These are phyloP conservation scores for Heliconius eleuchia DNA, from an alignment of 1,140 invertebrate species.

Conservation along the genomic window DNA sequence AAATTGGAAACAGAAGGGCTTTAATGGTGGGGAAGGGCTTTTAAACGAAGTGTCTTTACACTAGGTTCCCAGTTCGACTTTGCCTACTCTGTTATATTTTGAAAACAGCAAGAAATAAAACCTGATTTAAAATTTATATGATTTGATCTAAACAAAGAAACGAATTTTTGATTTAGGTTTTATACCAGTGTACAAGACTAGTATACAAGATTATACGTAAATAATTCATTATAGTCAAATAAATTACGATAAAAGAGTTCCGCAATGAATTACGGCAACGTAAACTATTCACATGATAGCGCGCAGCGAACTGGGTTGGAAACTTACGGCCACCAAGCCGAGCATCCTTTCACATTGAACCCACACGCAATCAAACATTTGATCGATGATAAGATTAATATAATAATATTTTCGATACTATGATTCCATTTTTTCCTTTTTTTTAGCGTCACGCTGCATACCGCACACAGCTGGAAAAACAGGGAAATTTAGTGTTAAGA, in stretches of 20 bases:
- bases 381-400: constrained; percentile 42
- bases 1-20: no score
- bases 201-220: background rate
- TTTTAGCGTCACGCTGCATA: no score
- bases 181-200: background rate
- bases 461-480: no score
- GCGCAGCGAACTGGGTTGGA: constrained; percentile 64
- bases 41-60: no score
- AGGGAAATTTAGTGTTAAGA: no score
- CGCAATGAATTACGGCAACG: constrained; percentile 56
- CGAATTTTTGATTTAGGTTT: no score
- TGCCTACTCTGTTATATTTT: no score
- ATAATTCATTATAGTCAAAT: background rate
- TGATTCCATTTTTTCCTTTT: no score
- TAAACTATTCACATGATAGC: constrained; percentile 44
- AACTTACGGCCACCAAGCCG: constrained; percentile 52
- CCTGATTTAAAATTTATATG: background rate
- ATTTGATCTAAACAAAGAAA: background rate
- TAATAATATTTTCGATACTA: constrained; percentile 25
- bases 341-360: constrained; percentile 66
- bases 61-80: no score
- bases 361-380: constrained; percentile 38
- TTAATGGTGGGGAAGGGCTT: no score
- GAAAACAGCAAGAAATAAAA: no score
- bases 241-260: constrained; percentile 46